These are phyloP conservation scores for Chondrilla cf. caribensis DNA, from an alignment of 37 sponge, comb jelly and placozoan genomes.

Conservation along the genomic window DNA sequence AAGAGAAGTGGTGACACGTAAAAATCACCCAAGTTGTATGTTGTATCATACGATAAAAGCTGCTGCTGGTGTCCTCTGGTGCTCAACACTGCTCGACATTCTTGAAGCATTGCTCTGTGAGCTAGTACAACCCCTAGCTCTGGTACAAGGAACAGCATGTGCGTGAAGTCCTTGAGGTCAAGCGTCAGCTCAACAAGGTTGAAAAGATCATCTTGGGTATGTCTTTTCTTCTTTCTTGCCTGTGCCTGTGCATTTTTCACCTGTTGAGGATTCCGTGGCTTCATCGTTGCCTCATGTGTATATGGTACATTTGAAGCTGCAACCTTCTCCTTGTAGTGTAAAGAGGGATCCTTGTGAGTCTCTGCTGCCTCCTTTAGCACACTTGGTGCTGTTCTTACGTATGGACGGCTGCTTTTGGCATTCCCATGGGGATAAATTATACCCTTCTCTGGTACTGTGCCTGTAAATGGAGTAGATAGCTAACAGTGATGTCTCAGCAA, in stretches of 20 bases:
- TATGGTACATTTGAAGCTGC: not conserved
- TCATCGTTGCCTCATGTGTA: conserved; percentile 19
- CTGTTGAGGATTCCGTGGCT: not conserved
- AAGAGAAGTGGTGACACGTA: conserved; percentile 15
- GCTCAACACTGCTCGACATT: not conserved
- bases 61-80: not conserved
- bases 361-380: conserved; percentile 15
- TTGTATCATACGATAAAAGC: not conserved
- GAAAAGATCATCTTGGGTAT: conserved; percentile 13
- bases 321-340: conserved; percentile 18
- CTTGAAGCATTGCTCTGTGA: conserved; percentile 13
- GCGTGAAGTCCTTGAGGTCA: not conserved
- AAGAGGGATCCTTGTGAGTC: conserved; percentile 8
- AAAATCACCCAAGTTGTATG: conserved; percentile 15
- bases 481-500: too few relatives aligned
- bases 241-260: conserved; percentile 6
- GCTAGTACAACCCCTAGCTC: conserved; percentile 12
- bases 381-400: conserved; percentile 16
- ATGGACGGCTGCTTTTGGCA: not conserved
- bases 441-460: conserved; percentile 13
- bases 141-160: conserved; percentile 4
- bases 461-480: not conserved
- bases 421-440: conserved; percentile 3
- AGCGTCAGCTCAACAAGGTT: not conserved
- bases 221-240: not conserved